These are phyloP conservation scores for Rhagoletis zephyria DNA, from an alignment of 1,140 invertebrate species.

Conservation along the genomic window DNA sequence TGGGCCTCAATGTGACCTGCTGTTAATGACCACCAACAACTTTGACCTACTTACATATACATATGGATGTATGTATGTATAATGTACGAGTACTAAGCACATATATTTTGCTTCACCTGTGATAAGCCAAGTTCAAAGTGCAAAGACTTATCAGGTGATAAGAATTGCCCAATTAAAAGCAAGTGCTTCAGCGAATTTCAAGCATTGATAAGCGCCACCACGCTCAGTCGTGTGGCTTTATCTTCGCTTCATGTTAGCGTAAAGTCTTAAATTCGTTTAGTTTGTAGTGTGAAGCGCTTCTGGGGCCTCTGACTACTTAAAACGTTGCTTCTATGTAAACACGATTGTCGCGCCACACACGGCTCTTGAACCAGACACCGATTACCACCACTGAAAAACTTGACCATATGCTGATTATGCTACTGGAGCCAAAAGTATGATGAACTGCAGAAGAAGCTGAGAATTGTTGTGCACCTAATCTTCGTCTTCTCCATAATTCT, in stretches of 20 bases:
- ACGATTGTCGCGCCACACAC: no score
- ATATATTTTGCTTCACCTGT: not conserved
- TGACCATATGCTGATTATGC: not conserved
- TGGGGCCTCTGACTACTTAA: not conserved
- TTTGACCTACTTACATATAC: not conserved
- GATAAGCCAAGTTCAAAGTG: constrained; percentile 14
- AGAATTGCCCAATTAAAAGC: not conserved
- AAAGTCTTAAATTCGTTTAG: not conserved
- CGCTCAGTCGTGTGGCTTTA: not conserved
- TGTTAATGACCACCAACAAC: not conserved
- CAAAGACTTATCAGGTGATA: constrained; percentile 39
- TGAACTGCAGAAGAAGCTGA: not conserved
- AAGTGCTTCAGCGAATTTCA: not conserved
- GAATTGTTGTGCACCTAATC: not conserved
- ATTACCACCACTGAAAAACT: not conserved
- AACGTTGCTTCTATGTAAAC: not conserved
- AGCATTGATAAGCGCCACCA: not conserved
- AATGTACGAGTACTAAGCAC: not conserved
- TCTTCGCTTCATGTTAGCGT: constrained; percentile 28
- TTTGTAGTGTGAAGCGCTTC: constrained; percentile 1
- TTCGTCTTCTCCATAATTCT: not conserved
- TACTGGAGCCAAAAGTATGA: not conserved
- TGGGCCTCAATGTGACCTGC: not conserved
- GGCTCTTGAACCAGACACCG: not conserved
- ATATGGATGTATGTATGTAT: not conserved